Base-by-base conservation (phyloP, 2,113 vertebrate genomes). In the Prionailurus viverrinus region DNA sequence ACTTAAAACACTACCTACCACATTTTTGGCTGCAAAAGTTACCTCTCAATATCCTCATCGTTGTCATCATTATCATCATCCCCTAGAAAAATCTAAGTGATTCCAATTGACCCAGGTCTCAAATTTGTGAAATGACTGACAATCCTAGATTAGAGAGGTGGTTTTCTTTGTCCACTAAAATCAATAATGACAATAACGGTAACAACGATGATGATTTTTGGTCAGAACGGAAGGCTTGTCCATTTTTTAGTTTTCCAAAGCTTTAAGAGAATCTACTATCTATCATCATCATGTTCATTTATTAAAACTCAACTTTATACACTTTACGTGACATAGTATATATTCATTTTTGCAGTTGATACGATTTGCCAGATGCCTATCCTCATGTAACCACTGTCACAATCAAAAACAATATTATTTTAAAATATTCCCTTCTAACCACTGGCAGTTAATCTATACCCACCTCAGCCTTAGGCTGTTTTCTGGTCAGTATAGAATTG, bases 261-360 rank as follows among this genome's bases (percentile, higher is more conserved):
- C 13, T 9, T 4, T 21, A 7, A 33, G 45, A 81, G 25, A 53
- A 79, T 41, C 11, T 41, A 33, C 10, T 10, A 1, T 8, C 9
- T 68, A 7, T 21, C 5, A 31, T 11, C 4, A 14, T 65, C 33
- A 63, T 69, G 15, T n/a, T 89, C 48, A 89, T 89, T 69, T 83
- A 58, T 96, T 82, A 86, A 39, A 89, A 65, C 33, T 63, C 29
- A 85, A 53, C 51, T 89, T 95, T n/a, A 55, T 66, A 48, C 25
- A 45, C 29, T 12, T 68, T 61, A 29, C n/a, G 41, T 41, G 18
- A 86, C 45, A 36, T 82, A 58, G 76, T 66, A 33, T 23, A 13
- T 27, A 74, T 13, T 39, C 29, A 61, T 25, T 92, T 94, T 39
- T 48, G 58, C 69, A 53, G 12, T 58, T 90, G 41, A 58, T 65